phyloP scores from a whole-genome alignment of 2,888 invertebrate genomes.

The Ochropleura leucogaster region DNA sequence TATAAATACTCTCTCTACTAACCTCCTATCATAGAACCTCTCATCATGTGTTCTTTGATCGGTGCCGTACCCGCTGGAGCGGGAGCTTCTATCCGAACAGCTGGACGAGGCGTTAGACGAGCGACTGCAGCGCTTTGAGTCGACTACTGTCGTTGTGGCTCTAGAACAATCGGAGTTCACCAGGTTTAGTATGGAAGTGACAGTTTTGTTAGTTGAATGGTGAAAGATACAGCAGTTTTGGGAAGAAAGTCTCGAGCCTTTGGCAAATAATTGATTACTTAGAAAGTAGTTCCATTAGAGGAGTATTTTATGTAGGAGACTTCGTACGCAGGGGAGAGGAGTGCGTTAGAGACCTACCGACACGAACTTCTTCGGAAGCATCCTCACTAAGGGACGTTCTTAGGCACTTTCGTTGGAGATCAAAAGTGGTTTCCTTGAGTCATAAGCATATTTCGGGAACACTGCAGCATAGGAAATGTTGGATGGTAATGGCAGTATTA shows the following conservation, averaged over 20 bases:
- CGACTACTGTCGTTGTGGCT: slow-evolving; percentile 67
- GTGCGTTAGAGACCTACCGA: background rate
- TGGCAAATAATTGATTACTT: background rate
- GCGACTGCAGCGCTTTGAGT: slow-evolving; percentile 85
- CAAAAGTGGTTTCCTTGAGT: background rate
- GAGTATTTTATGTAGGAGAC: no score
- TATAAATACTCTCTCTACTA: slow-evolving; percentile 40
- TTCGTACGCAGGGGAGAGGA: background rate
- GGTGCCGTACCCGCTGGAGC: slow-evolving; percentile 88
- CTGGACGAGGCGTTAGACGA: slow-evolving; percentile 87
- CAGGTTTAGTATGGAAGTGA: slow-evolving; percentile 21
- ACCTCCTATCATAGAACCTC: slow-evolving; percentile 84
- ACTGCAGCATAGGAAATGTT: background rate
- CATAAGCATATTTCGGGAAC: background rate
- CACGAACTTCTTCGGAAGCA: background rate
- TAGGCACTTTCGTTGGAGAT: background rate
- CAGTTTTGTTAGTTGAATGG: background rate
- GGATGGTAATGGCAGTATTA: background rate
- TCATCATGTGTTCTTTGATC: slow-evolving; percentile 82
- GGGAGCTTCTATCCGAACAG: slow-evolving; percentile 85
- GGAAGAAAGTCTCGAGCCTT: background rate
- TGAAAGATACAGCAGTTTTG: background rate
- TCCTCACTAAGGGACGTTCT: background rate
- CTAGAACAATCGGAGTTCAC: slow-evolving; percentile 62
- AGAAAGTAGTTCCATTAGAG: no score